Evolutionary conservation across 2,113 vertebrate genomes (phyloP).

Genomic region (Bos javanicus): DNA sequence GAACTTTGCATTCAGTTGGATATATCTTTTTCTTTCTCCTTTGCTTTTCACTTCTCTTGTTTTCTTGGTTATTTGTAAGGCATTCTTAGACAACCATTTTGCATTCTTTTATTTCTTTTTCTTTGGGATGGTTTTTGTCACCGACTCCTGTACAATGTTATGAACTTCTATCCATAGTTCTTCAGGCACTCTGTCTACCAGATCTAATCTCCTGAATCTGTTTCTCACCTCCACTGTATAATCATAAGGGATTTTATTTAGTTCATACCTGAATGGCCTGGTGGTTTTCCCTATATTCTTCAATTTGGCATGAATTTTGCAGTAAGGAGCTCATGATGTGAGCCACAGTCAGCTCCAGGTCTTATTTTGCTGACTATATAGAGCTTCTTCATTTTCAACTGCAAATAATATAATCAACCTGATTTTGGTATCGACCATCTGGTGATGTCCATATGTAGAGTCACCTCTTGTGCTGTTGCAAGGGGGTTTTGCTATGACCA

Average conservation of each 20-base stretch:
- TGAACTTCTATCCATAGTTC: background rate
- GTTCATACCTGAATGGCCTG: background rate
- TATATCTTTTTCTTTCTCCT: background rate
- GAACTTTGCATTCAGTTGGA: background rate
- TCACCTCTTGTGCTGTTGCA: background rate
- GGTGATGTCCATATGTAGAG: background rate
- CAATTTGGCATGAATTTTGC: background rate
- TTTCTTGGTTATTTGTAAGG: background rate
- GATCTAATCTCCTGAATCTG: background rate
- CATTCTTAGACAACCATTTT: background rate
- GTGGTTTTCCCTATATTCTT: background rate
- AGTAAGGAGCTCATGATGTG: background rate
- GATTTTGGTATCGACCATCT: fast-evolving
- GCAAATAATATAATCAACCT: background rate
- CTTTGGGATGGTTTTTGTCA: background rate
- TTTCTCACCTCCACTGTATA: background rate
- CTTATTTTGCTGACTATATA: background rate
- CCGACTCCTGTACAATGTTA: background rate
- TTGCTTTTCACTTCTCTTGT: background rate
- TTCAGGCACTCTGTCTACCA: background rate
- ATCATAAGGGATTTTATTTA: background rate
- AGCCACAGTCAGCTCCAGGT: background rate
- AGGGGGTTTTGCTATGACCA: background rate
- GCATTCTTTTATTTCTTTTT: background rate
- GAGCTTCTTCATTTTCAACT: background rate